Percentiles rank a stretch among this genome's conserved stretches.
These are phyloP conservation scores for Micromys minutus DNA, from an alignment of 2,113 vertebrate species.

Conservation along the genomic window DNA sequence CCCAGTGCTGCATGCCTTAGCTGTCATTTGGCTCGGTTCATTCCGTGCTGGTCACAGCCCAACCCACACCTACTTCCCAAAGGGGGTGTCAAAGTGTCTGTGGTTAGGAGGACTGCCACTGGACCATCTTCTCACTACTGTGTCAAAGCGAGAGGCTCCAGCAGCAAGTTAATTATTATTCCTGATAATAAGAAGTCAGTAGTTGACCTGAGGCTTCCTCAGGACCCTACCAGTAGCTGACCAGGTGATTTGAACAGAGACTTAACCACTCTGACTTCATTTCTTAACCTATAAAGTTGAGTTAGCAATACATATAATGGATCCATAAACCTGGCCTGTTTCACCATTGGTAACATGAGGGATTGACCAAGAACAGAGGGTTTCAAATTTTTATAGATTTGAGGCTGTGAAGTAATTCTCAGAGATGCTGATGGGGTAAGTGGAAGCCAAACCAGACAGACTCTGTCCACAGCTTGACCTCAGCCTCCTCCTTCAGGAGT, in stretches of 20 bases:
- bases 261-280: not conserved
- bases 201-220: not conserved
- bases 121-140: not conserved
- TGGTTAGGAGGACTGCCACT: too few relatives aligned
- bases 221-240: too few relatives aligned
- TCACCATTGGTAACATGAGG: fast-evolving
- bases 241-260: too few relatives aligned
- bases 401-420: not conserved
- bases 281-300: not conserved
- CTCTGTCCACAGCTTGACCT: not conserved
- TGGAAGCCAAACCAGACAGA: not conserved
- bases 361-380: not conserved
- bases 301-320: fast-evolving
- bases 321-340: not conserved
- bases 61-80: not conserved
- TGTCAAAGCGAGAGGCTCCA: not conserved
- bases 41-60: not conserved
- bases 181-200: not conserved
- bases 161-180: not conserved
- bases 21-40: not conserved
- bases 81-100: not conserved
- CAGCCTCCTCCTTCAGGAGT: not conserved
- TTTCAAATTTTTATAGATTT: not conserved
- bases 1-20: too few relatives aligned
- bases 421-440: not conserved